Conservation (phyloP, 2,113 vertebrate genomes). For the Madoqua kirkii region DNA sequence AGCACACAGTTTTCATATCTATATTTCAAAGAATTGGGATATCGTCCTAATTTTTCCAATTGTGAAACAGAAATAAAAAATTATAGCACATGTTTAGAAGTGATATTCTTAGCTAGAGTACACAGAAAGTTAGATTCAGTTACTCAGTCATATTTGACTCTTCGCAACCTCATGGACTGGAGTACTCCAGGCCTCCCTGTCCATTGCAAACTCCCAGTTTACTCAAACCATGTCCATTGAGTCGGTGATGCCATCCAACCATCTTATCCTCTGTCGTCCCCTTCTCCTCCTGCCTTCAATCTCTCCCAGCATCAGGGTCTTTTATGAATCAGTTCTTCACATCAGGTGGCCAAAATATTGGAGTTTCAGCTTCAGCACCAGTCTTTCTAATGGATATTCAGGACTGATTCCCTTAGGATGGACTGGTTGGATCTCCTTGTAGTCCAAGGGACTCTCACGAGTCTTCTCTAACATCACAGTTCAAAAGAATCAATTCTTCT, state of each 20-base stretch:
- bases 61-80: not conserved
- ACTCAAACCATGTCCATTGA: not conserved
- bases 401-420: not conserved
- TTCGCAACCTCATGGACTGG: not conserved
- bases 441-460: not conserved
- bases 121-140: not conserved
- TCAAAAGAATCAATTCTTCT: not conserved
- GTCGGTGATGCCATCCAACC: not conserved
- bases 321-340: not conserved
- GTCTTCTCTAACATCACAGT: not conserved
- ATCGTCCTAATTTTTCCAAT: not conserved
- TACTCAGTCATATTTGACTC: not conserved
- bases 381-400: not conserved
- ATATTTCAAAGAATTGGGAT: not conserved
- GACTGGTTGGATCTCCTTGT: not conserved
- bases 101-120: not conserved
- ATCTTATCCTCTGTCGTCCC: not conserved
- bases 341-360: not conserved
- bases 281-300: not conserved
- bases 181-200: not conserved
- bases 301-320: not conserved
- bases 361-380: not conserved
- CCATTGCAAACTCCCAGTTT: accelerated
- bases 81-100: not conserved
- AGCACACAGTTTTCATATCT: not conserved